Base-by-base conservation (phyloP, 2,888 invertebrate genomes). In the Pinctada fucata region DNA sequence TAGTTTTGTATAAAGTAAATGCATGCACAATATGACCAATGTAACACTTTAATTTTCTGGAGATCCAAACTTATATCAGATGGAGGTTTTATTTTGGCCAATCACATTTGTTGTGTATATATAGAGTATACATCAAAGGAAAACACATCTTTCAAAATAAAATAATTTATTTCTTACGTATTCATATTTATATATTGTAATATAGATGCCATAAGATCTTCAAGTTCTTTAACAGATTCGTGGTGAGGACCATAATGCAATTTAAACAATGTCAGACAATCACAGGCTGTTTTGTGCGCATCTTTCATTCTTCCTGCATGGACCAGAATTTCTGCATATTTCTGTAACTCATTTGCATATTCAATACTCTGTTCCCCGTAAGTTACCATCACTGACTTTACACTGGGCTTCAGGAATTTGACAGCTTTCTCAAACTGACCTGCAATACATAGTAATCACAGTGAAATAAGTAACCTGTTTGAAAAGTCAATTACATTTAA, bases 311-410 rank as follows among this genome's bases (percentile, higher is more conserved):
- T 83, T 49, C 88, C 86, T 31, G 88, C 93, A 81, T 93, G 93
- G 81, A 94, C 86, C 92, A 94, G 94, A 48, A 95, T 93, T 83
- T 95, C 95, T 0, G 94, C 93, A 45, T 95, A 93, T 88, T 95
- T 95, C 73, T 95, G 93, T 48, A 95, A 91, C 88, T 95, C 95
- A 81, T 95, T 94, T 0, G 94, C 95, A 58, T 95, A 93, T 89
- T 96, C 95, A 16, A 95, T 94, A 87, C 95, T 95, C 72, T 94
- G 93, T 0, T 93, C 92, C 0, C 95, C 96, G 90, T 94, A 96
- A 84, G 94, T 94, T 84, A 94, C 94, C 85, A 94, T 94, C 6
- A 95, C 92, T 45, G 94, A 94, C 58, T 93, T 92, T 2, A 95
- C 92, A 84, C 94, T 95, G 81, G 94, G 93, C 79, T 94, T 94